These are phyloP conservation scores for Tetrax tetrax DNA, from an alignment of 2,113 vertebrate genomes.

Conservation along the genomic window DNA sequence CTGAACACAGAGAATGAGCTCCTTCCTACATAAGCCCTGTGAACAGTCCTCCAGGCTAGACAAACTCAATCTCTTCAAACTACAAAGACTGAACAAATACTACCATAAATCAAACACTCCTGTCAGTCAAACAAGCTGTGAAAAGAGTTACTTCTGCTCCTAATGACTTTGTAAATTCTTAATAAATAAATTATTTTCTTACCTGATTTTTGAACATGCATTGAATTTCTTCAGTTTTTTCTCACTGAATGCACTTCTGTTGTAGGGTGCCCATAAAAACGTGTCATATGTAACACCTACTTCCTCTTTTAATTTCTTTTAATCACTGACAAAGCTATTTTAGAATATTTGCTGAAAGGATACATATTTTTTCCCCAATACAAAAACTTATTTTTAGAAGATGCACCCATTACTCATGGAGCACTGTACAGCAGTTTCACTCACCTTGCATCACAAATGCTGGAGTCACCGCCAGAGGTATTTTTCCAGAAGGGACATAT, in stretches of 20 bases:
- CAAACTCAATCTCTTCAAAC: neutral
- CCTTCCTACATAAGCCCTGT: neutral
- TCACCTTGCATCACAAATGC: neutral
- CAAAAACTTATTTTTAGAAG: neutral
- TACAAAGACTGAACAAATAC: neutral
- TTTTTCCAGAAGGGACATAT: neutral
- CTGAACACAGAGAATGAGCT: neutral
- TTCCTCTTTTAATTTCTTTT: constrained; percentile 37
- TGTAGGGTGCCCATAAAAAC: neutral
- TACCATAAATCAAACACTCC: neutral
- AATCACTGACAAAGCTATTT: neutral
- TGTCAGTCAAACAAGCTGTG: neutral
- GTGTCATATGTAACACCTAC: neutral
- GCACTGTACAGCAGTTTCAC: neutral
- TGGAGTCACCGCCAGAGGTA: neutral
- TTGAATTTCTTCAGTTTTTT: neutral
- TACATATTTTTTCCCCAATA: neutral
- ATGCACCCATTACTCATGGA: neutral
- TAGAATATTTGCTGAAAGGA: constrained; percentile 3
- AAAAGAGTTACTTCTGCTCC: neutral
- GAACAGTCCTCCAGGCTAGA: neutral
- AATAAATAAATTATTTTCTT: neutral
- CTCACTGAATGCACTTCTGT: neutral
- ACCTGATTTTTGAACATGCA: neutral
- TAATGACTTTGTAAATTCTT: neutral